These are phyloP conservation scores for Villa cingulata DNA, from an alignment of 2,888 invertebrate genomes.

Conservation along the genomic window DNA sequence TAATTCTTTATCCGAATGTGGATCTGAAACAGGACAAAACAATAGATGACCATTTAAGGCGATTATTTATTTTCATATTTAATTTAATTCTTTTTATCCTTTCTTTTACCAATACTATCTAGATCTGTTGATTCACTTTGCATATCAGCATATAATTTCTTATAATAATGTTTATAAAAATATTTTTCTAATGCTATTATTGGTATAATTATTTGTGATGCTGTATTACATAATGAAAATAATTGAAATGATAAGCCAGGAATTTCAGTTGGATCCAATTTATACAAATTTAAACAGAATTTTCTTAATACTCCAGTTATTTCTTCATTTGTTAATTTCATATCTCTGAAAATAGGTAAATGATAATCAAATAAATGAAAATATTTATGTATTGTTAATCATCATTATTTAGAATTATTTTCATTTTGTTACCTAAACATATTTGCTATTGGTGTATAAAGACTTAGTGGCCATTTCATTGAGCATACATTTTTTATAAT, in stretches of 20 bases:
- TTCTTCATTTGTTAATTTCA: conserved; percentile 40
- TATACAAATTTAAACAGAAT: conserved; percentile 40
- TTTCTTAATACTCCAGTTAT: conserved; percentile 41
- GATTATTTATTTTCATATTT: too few relatives aligned
- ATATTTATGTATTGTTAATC: too few relatives aligned
- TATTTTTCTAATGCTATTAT: conserved; percentile 40
- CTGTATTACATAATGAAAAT: conserved; percentile 40
- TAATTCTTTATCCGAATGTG: conserved; percentile 38
- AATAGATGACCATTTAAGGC: too few relatives aligned
- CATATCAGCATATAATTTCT: conserved; percentile 30
- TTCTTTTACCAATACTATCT: conserved; percentile 30
- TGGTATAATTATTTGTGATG: conserved; percentile 32
- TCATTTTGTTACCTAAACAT: conserved; percentile 44
- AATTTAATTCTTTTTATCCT: too few relatives aligned
- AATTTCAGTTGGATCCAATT: conserved; percentile 43
- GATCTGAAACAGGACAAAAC: conserved; percentile 25
- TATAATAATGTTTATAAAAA: conserved; percentile 36
- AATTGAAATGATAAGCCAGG: conserved; percentile 49
- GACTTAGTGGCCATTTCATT: conserved; percentile 41
- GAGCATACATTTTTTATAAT: conserved; percentile 42
- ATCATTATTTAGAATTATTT: too few relatives aligned
- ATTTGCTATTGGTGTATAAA: conserved; percentile 43
- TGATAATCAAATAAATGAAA: too few relatives aligned
- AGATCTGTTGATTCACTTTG: conserved; percentile 30
- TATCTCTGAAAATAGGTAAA: conserved; percentile 40